Evolutionary conservation across 2,888 invertebrate genomes (phyloP).

Genomic region (Ophonus ardosiacus): DNA sequence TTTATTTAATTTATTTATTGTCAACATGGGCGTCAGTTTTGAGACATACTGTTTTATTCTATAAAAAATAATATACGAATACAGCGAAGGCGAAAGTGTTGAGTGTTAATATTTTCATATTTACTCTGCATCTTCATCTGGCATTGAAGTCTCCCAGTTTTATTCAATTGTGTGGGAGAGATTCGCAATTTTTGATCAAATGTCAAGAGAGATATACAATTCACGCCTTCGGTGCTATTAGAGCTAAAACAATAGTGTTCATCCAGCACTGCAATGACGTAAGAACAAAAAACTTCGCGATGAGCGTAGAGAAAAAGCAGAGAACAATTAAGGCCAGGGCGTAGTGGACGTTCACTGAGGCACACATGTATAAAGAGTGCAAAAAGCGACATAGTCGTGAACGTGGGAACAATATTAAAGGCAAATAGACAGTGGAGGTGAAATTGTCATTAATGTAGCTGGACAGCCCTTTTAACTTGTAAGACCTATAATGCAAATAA

Average conservation of each 20-base stretch:
- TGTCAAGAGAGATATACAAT: constrained; percentile 34
- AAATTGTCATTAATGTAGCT: neutral
- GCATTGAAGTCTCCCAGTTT: constrained; percentile 15
- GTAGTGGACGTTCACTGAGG: constrained; percentile 16
- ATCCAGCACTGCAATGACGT: constrained; percentile 22
- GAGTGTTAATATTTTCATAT: neutral
- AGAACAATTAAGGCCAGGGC: constrained; percentile 53
- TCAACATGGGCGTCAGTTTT: too few relatives aligned
- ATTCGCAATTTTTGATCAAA: constrained; percentile 30
- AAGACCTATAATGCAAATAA: too few relatives aligned
- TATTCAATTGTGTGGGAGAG: constrained; percentile 18
- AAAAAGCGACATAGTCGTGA: constrained; percentile 54
- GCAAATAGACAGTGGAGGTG: constrained; percentile 57
- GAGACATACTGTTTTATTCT: too few relatives aligned
- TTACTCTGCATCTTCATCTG: neutral
- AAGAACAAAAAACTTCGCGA: constrained; percentile 22
- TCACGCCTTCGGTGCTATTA: constrained; percentile 47
- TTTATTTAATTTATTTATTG: too few relatives aligned
- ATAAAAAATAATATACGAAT: neutral
- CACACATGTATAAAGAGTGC: constrained; percentile 49
- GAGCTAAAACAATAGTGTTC: constrained; percentile 39
- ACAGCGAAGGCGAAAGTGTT: neutral
- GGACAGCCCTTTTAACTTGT: too few relatives aligned
- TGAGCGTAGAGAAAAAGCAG: constrained; percentile 21
- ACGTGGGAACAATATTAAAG: constrained; percentile 61